phyloP scores from a whole-genome alignment of 92 coral and sea anemone genomes.

The Zoanthus sociatus region DNA sequence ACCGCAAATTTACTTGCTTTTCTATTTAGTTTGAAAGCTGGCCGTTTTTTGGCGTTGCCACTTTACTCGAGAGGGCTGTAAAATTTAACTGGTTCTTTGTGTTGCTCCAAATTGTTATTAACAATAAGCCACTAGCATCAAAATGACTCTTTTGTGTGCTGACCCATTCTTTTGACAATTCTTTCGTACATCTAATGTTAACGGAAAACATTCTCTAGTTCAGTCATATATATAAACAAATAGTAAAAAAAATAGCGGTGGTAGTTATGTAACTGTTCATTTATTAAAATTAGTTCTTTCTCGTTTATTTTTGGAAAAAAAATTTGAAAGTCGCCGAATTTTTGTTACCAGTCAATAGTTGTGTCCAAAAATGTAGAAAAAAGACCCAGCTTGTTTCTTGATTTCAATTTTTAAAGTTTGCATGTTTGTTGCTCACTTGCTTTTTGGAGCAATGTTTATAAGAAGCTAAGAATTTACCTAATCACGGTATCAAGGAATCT shows the following conservation, averaged over 20 bases:
- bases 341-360: neutral
- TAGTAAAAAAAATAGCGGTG: neutral
- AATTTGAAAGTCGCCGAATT: conserved; percentile 4
- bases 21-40: conserved; percentile 23
- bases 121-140: conserved; percentile 10
- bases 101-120: neutral
- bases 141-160: neutral
- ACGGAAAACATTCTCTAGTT: neutral
- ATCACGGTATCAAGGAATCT: neutral
- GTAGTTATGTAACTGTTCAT: neutral
- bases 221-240: neutral
- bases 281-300: neutral
- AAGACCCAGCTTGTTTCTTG: neutral
- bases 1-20: conserved; percentile 35
- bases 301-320: neutral
- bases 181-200: neutral
- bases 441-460: neutral
- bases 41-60: conserved; percentile 34
- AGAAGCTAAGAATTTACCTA: neutral
- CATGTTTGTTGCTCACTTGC: neutral
- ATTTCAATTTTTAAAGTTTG: neutral
- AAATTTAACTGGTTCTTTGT: conserved; percentile 22
- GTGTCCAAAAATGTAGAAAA: neutral
- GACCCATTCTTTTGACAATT: neutral
- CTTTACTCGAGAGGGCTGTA: conserved; percentile 12